Percentiles rank a stretch among this genome's conserved stretches.
These are phyloP conservation scores for Popillia japonica DNA, from an alignment of 1,140 invertebrate species.

Conservation along the genomic window DNA sequence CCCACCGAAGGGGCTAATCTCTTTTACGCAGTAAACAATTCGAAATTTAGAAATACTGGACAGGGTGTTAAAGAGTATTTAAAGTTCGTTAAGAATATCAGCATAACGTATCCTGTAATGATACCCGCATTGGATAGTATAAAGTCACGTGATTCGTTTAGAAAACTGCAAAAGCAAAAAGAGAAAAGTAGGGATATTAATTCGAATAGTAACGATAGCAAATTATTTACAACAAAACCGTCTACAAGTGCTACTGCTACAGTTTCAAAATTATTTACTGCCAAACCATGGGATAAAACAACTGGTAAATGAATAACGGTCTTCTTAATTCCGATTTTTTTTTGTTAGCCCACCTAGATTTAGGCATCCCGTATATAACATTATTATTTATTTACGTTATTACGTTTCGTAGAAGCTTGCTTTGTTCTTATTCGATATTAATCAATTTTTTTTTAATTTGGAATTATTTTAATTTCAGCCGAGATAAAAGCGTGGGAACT, in stretches of 20 bases:
- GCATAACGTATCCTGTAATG: constrained; percentile 75
- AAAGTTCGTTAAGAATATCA: constrained; percentile 67
- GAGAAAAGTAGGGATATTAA: constrained; percentile 62
- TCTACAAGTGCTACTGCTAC: constrained; percentile 48
- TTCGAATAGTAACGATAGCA: constrained; percentile 55
- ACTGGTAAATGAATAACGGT: constrained; percentile 48
- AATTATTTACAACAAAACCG: constrained; percentile 47
- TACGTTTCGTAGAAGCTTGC: not conserved
- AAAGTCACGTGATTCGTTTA: constrained; percentile 63
- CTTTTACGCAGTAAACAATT: constrained; percentile 56
- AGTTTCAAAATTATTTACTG: constrained; percentile 41
- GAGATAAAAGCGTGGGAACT: constrained; percentile 66
- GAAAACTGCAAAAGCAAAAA: constrained; percentile 59
- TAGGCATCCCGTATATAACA: too few species aligned
- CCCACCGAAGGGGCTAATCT: constrained; percentile 41
- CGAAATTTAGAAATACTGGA: constrained; percentile 51
- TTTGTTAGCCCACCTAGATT: too few species aligned
- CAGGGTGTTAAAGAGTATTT: constrained; percentile 54
- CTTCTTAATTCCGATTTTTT: too few species aligned
- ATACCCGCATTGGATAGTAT: constrained; percentile 65
- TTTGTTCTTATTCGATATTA: not conserved
- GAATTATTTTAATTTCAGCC: constrained; percentile 58
- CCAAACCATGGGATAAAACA: constrained; percentile 46
- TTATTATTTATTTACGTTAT: too few species aligned
- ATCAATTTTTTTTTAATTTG: too few species aligned